Conservation (phyloP, 2,797 vertebrate genomes). For the Kryptopterus vitreolus region DNA sequence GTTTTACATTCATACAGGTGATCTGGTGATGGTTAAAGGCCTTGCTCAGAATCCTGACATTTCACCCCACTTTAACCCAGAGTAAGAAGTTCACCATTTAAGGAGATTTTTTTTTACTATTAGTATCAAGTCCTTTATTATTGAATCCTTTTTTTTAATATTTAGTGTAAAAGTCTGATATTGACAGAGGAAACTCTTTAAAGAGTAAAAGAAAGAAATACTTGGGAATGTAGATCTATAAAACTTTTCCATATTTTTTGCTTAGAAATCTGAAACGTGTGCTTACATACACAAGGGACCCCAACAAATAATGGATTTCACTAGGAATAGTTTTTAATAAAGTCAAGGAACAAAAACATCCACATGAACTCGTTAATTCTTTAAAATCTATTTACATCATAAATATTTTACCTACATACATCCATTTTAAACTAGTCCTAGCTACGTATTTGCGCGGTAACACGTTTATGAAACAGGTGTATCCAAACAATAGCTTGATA, state of each 20-base stretch:
- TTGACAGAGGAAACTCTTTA: no score
- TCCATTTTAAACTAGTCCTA: conserved; percentile 60
- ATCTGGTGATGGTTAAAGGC: no score
- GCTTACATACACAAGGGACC: neutral
- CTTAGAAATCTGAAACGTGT: neutral
- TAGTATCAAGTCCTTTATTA: neutral
- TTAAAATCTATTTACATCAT: conserved; percentile 80
- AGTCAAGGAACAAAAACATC: conserved; percentile 73
- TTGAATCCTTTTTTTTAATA: neutral
- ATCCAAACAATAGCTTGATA: conserved; percentile 38
- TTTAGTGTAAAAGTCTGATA: neutral
- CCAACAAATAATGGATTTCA: conserved; percentile 61
- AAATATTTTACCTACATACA: conserved; percentile 78
- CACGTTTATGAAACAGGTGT: conserved; percentile 41
- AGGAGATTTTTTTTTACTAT: neutral
- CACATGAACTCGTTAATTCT: conserved; percentile 68
- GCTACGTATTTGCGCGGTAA: conserved; percentile 62
- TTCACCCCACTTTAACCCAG: neutral
- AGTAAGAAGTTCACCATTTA: neutral
- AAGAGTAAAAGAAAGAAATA: neutral
- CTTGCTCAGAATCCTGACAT: neutral
- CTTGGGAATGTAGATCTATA: no score
- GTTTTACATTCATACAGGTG: no score
- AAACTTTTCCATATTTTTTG: neutral
- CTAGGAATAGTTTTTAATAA: conserved; percentile 80